Base-by-base conservation (phyloP, 2,797 vertebrate species). In the Sebastes itinus region DNA sequence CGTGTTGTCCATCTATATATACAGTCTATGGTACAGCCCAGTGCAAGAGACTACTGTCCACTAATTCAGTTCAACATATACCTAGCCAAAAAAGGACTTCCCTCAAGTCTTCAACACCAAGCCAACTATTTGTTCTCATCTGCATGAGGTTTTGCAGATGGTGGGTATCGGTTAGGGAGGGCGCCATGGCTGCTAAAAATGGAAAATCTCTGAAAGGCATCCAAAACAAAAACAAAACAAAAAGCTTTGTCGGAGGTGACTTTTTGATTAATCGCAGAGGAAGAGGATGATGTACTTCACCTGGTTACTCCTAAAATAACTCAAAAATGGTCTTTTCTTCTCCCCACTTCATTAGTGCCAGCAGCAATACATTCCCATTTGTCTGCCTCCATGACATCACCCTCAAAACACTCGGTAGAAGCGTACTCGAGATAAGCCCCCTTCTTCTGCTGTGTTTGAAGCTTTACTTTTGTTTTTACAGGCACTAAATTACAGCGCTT, bases 341-440 rank as follows among this genome's bases (percentile, higher is more conserved):
- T 74, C 81, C 76, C 28, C 58, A 60, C 56, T 33, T 86, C 65
- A 72, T 82, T 61, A 59, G 68, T 68, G 71, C 75, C 84, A 85
- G 72, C 64, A 87, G 78, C 71, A 80, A 75, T 83, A 82, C 67
- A 70, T 88, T 76, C 77, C 66, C 87, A 87, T 90, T 89, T 90
- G 78, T 90, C 74, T 84, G 60, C 32, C 82, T 85, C 82, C 89
- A 89, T 94, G 86, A 94, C 89, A 79, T 95, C 92, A 94, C 71
- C 82, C 22, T 80, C 6, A 72, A 92, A 92, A 88, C 64, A 88
- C 71, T 75, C 62, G 58, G 73, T 10, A 33, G 72, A 79, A 62
- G 71, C 62, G 54, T 46, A 64, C 82, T 86, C 63, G 58, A 78
- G 87, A 90, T 88, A 91, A 87, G 61, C 68, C 65, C 52, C 61